Percentiles rank a stretch among this genome's conserved stretches.
These are phyloP conservation scores for Botia kubotai DNA, from an alignment of 2,797 vertebrate genomes.

Conservation along the genomic window DNA sequence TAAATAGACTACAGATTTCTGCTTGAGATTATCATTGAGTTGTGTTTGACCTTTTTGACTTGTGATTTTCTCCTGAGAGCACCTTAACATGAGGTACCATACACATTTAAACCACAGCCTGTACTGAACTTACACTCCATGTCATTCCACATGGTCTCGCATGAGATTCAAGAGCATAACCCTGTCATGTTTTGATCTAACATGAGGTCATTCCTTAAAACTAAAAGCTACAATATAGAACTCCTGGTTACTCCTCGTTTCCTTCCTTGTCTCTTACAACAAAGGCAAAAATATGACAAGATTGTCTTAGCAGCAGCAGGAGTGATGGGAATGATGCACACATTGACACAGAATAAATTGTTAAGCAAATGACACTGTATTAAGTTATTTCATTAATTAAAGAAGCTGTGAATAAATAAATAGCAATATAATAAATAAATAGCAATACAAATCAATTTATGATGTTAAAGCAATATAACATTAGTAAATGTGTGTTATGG, in stretches of 20 bases:
- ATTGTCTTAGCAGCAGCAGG: conserved; percentile 29
- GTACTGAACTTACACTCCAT: conserved; percentile 67
- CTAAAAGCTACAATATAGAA: conserved; percentile 22
- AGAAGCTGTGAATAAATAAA: too few relatives aligned
- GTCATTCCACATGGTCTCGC: conserved; percentile 65
- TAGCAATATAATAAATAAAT: too few relatives aligned
- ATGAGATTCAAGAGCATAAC: conserved; percentile 60
- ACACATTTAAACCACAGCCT: conserved; percentile 54
- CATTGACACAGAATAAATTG: conserved; percentile 14
- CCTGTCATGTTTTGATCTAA: conserved; percentile 70
- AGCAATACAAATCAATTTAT: too few relatives aligned
- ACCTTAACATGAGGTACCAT: conserved; percentile 55
- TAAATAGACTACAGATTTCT: conserved; percentile 37
- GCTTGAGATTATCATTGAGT: conserved; percentile 36
- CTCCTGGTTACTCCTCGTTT: conserved; percentile 13
- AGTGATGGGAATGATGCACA: neutral
- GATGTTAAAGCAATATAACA: too few relatives aligned
- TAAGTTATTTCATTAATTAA: too few relatives aligned
- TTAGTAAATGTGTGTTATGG: too few relatives aligned
- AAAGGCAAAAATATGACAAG: conserved; percentile 11
- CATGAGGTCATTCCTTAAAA: conserved; percentile 51
- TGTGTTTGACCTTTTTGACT: conserved; percentile 28
- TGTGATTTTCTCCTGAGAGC: conserved; percentile 31
- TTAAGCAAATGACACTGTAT: conserved; percentile 11
- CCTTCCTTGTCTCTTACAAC: conserved; percentile 9